These are phyloP conservation scores for Drosophila santomea DNA, from an alignment of 1,140 invertebrate genomes.

Conservation along the genomic window DNA sequence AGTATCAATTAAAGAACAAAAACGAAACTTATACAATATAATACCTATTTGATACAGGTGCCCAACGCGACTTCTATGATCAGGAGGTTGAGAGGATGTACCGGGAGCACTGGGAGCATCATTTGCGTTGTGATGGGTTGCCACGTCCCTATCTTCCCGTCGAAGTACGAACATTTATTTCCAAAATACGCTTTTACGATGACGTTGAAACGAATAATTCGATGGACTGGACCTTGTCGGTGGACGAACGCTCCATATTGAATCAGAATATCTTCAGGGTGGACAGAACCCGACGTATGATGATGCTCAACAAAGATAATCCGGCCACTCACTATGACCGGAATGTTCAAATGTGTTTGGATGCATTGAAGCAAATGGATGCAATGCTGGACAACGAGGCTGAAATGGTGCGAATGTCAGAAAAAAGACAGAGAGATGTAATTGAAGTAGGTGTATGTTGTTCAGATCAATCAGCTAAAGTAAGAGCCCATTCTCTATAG, in stretches of 20 bases:
- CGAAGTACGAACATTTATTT: constrained; percentile 64
- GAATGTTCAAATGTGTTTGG: constrained; percentile 45
- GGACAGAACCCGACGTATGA: constrained; percentile 18
- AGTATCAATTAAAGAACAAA: background rate
- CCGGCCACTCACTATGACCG: constrained; percentile 44
- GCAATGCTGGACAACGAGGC: constrained; percentile 53
- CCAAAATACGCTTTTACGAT: constrained; percentile 45
- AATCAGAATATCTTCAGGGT: constrained; percentile 60
- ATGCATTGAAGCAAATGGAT: constrained; percentile 48
- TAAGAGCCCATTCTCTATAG: constrained; percentile 2
- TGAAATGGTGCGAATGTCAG: constrained; percentile 39
- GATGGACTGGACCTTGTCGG: constrained; percentile 63
- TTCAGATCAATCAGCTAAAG: background rate
- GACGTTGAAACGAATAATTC: constrained; percentile 12
- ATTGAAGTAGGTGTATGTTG: constrained; percentile 32
- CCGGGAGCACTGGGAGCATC: constrained; percentile 53
- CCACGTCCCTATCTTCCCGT: constrained; percentile 59
- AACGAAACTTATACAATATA: background rate
- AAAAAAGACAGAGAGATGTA: constrained; percentile 25
- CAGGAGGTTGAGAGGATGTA: constrained; percentile 10
- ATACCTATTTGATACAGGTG: constrained; percentile 12
- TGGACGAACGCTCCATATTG: constrained; percentile 63
- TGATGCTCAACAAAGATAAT: constrained; percentile 15
- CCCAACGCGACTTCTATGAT: constrained; percentile 16
- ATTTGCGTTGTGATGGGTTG: constrained; percentile 63